Evolutionary conservation across 64 coral and sea anemone genomes (phyloP).

Genomic region (Montipora foliosa): DNA sequence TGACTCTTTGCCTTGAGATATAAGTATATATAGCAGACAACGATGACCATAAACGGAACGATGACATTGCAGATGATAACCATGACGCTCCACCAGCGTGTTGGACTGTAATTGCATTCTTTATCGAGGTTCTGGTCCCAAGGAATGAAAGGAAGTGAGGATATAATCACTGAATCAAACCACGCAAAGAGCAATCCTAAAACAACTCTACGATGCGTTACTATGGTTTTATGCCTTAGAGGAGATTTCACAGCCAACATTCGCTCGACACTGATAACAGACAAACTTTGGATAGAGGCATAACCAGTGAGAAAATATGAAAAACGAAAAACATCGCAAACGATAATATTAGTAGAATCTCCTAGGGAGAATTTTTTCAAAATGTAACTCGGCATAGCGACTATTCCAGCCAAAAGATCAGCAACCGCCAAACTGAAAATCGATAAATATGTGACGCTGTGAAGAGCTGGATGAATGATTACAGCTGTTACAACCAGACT

Average conservation of each 20-base stretch:
- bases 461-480: conserved; percentile 73
- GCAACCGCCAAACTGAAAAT: conserved; percentile 85
- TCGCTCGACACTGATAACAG: conserved; percentile 88
- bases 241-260: conserved; percentile 77
- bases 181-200: conserved; percentile 63
- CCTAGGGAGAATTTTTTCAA: conserved; percentile 69
- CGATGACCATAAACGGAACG: conserved; percentile 81
- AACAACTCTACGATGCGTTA: conserved; percentile 71
- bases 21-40: conserved; percentile 81
- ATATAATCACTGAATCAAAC: conserved; percentile 69
- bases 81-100: conserved; percentile 91
- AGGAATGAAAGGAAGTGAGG: conserved; percentile 82
- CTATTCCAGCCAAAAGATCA: conserved; percentile 74
- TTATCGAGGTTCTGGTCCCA: conserved; percentile 37
- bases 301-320: conserved; percentile 96
- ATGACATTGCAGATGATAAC: conserved; percentile 88
- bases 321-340: conserved; percentile 80
- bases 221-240: conserved; percentile 65
- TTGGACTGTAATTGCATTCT: conserved; percentile 88
- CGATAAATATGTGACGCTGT: conserved; percentile 73
- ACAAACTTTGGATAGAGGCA: conserved; percentile 83
- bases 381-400: conserved; percentile 88
- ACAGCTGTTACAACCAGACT: conserved; percentile 66
- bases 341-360: conserved; percentile 27
- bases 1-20: conserved; percentile 77